phyloP scores from a whole-genome alignment of 2,888 invertebrate genomes.

The Tachystola acroxantha region DNA sequence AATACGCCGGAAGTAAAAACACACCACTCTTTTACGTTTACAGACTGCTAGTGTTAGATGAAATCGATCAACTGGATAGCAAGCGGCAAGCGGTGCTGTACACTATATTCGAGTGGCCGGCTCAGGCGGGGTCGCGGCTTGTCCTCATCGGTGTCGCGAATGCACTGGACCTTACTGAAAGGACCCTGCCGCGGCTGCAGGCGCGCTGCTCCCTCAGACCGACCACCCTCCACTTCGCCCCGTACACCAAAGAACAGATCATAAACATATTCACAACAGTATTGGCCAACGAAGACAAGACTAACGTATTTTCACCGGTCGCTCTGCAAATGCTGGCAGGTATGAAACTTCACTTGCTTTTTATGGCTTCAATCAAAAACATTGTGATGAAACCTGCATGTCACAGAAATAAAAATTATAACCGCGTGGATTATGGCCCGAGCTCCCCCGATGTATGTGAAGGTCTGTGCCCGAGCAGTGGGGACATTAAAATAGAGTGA shows the following conservation, averaged over 20 bases:
- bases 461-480: too few species aligned
- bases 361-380: too few species aligned
- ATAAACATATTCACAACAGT: conserved; percentile 89
- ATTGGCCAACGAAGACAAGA: conserved; percentile 82
- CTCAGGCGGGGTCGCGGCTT: conserved; percentile 81
- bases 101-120: conserved; percentile 96
- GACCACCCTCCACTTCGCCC: conserved; percentile 90
- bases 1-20: too few species aligned
- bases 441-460: too few species aligned
- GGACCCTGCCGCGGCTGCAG: conserved; percentile 91
- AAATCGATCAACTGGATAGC: conserved; percentile 95
- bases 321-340: conserved; percentile 95
- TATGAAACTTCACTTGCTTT: too few species aligned
- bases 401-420: too few species aligned
- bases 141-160: conserved; percentile 96
- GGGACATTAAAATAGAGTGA: too few species aligned
- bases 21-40: too few species aligned
- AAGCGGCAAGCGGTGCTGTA: conserved; percentile 92
- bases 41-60: conserved; percentile 92
- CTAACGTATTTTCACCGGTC: conserved; percentile 85
- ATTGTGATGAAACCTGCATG: too few species aligned
- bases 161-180: conserved; percentile 95
- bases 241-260: conserved; percentile 95
- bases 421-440: too few species aligned
- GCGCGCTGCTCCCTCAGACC: conserved; percentile 86